Evolutionary conservation across 2,113 vertebrate species (phyloP).

Genomic region (Tragelaphus imberbis): DNA sequence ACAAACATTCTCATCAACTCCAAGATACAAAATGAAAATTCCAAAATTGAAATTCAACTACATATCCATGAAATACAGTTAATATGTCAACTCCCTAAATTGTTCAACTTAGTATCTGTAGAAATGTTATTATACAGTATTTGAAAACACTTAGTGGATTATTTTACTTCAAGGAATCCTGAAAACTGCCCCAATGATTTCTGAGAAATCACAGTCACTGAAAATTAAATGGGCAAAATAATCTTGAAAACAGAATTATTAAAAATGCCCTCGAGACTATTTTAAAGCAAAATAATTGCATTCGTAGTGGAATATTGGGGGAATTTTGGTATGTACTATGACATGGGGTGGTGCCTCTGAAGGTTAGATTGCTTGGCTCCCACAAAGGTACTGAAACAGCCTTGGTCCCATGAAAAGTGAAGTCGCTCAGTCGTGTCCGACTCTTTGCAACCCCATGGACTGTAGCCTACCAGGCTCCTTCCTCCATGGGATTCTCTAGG

Average conservation of each 20-base stretch:
- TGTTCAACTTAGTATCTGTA: neutral
- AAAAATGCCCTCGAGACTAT: neutral
- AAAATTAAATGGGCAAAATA: slow-evolving; percentile 38
- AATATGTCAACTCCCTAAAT: neutral
- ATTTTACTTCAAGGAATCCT: neutral
- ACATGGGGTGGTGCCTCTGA: neutral
- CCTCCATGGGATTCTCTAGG: no score
- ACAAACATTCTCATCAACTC: neutral
- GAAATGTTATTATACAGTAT: neutral
- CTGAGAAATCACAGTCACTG: neutral
- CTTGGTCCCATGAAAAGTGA: neutral
- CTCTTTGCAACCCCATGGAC: no score
- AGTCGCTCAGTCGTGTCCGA: no score
- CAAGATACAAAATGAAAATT: slow-evolving; percentile 2
- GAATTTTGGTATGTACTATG: neutral
- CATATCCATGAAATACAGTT: neutral
- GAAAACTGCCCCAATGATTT: neutral
- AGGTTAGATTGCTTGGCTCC: neutral
- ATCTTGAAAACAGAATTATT: neutral
- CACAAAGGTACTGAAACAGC: neutral
- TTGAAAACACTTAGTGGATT: slow-evolving; percentile 16
- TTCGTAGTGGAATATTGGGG: neutral
- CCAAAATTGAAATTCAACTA: neutral
- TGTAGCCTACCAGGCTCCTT: no score
- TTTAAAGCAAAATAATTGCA: slow-evolving; percentile 9